Conservation (phyloP, 2,797 vertebrate species). For the Manis crassicaudata region DNA sequence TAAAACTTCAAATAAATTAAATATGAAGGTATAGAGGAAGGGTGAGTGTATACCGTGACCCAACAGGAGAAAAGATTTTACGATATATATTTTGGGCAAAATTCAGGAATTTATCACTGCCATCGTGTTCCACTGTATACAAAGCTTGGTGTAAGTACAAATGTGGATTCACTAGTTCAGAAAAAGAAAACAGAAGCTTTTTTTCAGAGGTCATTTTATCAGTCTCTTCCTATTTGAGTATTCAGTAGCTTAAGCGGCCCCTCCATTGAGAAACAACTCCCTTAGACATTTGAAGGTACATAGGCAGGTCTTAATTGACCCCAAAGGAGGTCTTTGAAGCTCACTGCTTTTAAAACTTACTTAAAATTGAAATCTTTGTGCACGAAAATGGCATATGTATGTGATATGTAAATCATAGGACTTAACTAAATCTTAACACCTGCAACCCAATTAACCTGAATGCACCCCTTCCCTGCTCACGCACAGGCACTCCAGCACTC, state of each 20-base stretch:
- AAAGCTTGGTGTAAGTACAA: not conserved
- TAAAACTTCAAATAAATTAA: not conserved
- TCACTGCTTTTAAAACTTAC: constrained; percentile 47
- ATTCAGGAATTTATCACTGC: not conserved
- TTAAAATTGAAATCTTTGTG: constrained; percentile 62
- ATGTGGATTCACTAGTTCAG: not conserved
- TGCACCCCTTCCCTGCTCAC: not conserved
- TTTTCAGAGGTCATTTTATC: not conserved
- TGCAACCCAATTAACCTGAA: constrained; percentile 22
- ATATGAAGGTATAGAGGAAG: not conserved
- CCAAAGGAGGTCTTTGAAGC: constrained; percentile 61
- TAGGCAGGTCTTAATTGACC: constrained; percentile 61
- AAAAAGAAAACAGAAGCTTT: not conserved
- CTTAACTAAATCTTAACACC: constrained; percentile 45
- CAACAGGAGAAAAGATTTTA: not conserved
- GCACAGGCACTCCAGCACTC: not conserved
- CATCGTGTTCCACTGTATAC: not conserved
- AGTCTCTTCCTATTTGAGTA: not conserved
- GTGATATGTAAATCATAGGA: constrained; percentile 42
- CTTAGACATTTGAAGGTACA: constrained; percentile 29
- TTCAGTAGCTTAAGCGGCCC: not conserved
- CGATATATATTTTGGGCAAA: not conserved
- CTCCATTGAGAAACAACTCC: not conserved
- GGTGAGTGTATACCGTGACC: not conserved
- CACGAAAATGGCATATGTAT: constrained; percentile 16